A percentile compares a stretch with the other conserved stretches of the same genome.
Evolutionary conservation across 1,140 invertebrate genomes (phyloP).

Genomic region (Drosophila novamexicana): DNA sequence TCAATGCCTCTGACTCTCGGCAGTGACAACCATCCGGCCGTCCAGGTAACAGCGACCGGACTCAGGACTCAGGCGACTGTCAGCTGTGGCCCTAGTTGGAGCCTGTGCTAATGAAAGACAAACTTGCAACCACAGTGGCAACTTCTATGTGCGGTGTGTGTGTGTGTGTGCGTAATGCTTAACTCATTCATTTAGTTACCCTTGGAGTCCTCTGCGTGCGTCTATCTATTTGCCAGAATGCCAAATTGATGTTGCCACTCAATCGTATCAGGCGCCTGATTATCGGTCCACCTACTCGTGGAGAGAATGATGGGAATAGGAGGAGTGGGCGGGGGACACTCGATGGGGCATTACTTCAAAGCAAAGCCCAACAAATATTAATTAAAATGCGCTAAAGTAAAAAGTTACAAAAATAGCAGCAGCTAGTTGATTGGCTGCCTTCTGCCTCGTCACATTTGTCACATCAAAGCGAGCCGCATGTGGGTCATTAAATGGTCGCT

Average conservation of each 20-base stretch:
- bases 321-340: background rate
- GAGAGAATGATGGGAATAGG: conserved; percentile 26
- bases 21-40: too few relatives aligned
- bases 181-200: conserved; percentile 11
- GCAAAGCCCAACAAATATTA: conserved; percentile 55
- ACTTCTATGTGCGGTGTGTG: background rate
- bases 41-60: background rate
- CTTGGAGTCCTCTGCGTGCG: background rate
- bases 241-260: conserved; percentile 34
- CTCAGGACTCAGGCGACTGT: conserved; percentile 23
- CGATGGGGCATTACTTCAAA: conserved; percentile 51
- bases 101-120: conserved; percentile 68
- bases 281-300: conserved; percentile 23
- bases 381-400: conserved; percentile 56
- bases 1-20: too few relatives aligned
- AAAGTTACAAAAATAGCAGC: conserved; percentile 11
- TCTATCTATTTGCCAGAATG: conserved; percentile 11
- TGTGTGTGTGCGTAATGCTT: background rate
- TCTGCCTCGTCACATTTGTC: background rate
- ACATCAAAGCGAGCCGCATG: conserved; percentile 66
- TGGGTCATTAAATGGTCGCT: conserved; percentile 69
- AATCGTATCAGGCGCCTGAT: conserved; percentile 32
- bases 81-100: conserved; percentile 21
- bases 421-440: conserved; percentile 13
- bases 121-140: conserved; percentile 47